Evolutionary conservation across 2,113 vertebrate species (phyloP).

Genomic region (Capreolus pygargus): DNA sequence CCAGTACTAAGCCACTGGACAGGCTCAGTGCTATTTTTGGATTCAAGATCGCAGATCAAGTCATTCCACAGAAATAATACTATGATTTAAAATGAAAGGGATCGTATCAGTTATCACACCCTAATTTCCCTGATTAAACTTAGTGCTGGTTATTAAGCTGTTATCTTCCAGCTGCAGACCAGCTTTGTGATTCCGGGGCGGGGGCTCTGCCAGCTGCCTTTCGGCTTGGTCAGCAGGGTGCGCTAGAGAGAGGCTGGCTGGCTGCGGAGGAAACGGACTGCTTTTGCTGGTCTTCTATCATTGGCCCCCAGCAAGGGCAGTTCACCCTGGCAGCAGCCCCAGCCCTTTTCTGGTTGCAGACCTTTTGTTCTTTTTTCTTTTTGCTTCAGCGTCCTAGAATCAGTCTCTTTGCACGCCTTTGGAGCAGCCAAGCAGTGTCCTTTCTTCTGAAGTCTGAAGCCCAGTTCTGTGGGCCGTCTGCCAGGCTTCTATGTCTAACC

Average conservation of each 20-base stretch:
- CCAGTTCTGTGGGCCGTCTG: background rate
- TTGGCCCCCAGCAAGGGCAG: too few relatives aligned
- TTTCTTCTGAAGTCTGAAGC: background rate
- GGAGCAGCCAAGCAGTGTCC: background rate
- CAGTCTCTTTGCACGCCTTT: background rate
- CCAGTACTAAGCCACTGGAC: background rate
- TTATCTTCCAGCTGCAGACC: background rate
- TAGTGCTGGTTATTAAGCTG: background rate
- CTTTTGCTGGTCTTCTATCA: background rate
- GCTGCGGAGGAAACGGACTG: background rate
- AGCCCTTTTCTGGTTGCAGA: background rate
- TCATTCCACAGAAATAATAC: conserved; percentile 38
- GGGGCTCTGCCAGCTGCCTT: background rate
- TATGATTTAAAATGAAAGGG: conserved; percentile 23
- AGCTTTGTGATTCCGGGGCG: background rate
- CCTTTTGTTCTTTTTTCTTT: background rate
- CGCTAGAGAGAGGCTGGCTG: too few relatives aligned
- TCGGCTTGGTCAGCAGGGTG: background rate
- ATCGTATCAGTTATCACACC: conserved; percentile 40
- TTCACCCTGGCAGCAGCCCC: background rate
- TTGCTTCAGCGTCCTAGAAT: background rate
- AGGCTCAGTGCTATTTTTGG: conserved; percentile 34
- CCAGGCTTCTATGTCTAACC: background rate
- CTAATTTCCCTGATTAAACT: conserved; percentile 64
- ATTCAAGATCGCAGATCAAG: background rate